Evolutionary conservation across 2,113 vertebrate species (phyloP).

Genomic region (Silurus asotus): DNA sequence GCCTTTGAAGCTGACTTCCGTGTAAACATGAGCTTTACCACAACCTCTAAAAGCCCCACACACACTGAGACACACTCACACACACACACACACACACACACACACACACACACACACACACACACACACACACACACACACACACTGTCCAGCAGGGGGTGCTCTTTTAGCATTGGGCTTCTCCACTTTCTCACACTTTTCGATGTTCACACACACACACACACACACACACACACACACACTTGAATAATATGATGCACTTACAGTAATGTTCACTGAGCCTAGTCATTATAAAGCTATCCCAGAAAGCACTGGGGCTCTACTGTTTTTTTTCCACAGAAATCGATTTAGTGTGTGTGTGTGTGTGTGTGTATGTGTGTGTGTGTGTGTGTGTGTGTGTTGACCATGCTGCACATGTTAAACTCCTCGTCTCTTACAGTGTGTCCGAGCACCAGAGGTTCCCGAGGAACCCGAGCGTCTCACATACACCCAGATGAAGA

Average conservation of each 20-base stretch:
- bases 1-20: background rate
- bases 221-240: background rate
- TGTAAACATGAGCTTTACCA: background rate
- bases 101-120: background rate
- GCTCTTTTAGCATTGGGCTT: background rate
- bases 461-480: background rate
- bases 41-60: background rate
- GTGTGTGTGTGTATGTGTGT: background rate
- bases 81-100: background rate
- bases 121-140: background rate
- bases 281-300: constrained; percentile 48
- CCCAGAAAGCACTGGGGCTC: constrained; percentile 47
- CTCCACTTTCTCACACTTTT: background rate
- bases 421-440: constrained; percentile 44
- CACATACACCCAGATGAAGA: constrained; percentile 24
- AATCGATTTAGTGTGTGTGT: background rate
- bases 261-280: constrained; percentile 37
- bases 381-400: background rate
- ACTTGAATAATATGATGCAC: constrained; percentile 11
- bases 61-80: background rate
- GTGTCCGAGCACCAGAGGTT: constrained; percentile 47
- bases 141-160: background rate
- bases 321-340: constrained; percentile 16
- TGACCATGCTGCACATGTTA: constrained; percentile 12
- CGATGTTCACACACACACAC: background rate